Base-by-base conservation (phyloP, 2,797 vertebrate genomes). In the Parotocinclus haroldoi region DNA sequence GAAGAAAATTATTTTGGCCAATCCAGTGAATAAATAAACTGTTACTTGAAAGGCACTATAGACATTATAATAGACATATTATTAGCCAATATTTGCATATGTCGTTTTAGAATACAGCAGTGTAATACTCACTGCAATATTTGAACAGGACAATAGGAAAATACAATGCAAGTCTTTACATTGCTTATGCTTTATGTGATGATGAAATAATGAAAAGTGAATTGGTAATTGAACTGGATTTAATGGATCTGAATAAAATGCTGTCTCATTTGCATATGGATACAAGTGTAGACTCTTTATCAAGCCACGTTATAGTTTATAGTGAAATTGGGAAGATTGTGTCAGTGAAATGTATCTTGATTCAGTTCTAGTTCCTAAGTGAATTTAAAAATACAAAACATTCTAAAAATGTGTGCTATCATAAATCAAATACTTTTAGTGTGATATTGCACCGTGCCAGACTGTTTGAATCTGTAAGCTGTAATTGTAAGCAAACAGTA, bases 361-460 rank as follows among this genome's bases (percentile, higher is more conserved):
- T 27, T 27, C 27, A 27, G 27, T 27, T 27, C 27, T 27, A 62
- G 71, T 63, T 70, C 75, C 77, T 84, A 82, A 87, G 87, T 83
- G 75, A 78, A 81, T 86, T 84, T 84, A 74, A 86, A 76, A 85
- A 82, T 84, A 74, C 86, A 76, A 85, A 82, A 79, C 81, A 79
- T 82, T 76, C 76, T 82, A 48, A 67, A 76, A 78, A 86, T 69
- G 71, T 79, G 77, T 71, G 80, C 68, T 80, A 79, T 83, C 80
- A 83, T 87, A 84, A 27, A 27, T 27, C 27, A 27, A 86, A 69
- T 58, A 66, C 73, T 72, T 85, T 83, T 84, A 84, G 83, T 85
- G 80, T 82, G 78, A 82, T 79, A 63, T 73, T 82, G 80, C 84
- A 85, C 83, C 78, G n/a, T 79, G 79, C 77, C 58, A 57, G 76